A percentile compares a stretch with the other conserved stretches of the same genome.
Evolutionary conservation across 1,140 invertebrate species (phyloP).

Genomic region (Neodiprion lecontei): DNA sequence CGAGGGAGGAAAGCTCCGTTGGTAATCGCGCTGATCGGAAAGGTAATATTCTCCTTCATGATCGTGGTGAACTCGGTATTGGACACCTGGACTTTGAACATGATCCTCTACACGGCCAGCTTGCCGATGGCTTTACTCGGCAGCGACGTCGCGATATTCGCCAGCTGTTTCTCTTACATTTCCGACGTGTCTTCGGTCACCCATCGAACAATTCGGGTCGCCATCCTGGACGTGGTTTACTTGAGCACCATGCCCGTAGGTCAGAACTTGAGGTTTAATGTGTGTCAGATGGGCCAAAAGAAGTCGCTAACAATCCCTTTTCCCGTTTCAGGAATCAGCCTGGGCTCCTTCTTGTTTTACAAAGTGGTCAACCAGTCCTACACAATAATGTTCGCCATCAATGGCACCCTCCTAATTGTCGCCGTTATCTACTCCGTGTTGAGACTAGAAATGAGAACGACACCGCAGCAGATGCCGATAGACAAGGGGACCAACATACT

Average conservation of each 20-base stretch:
- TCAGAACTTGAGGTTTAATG: conserved; percentile 24
- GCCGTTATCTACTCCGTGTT: conserved; percentile 70
- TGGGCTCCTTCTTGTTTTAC: conserved; percentile 65
- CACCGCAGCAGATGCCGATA: conserved; percentile 65
- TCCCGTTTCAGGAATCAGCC: conserved; percentile 52
- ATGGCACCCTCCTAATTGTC: conserved; percentile 65
- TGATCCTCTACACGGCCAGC: conserved; percentile 75
- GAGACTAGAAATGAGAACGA: conserved; percentile 71
- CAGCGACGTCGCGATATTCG: conserved; percentile 78
- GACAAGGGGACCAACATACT: conserved; percentile 66
- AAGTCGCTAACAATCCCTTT: conserved; percentile 15
- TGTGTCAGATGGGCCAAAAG: conserved; percentile 9
- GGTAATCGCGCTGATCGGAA: conserved; percentile 72
- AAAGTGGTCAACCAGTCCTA: conserved; percentile 67
- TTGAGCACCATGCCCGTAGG: conserved; percentile 78
- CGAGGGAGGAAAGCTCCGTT: conserved; percentile 73
- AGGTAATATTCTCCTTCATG: conserved; percentile 76
- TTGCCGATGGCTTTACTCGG: conserved; percentile 76
- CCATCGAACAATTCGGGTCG: conserved; percentile 73
- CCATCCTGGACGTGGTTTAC: conserved; percentile 76
- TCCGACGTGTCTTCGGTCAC: conserved; percentile 70
- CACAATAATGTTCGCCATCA: conserved; percentile 74
- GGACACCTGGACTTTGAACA: conserved; percentile 74
- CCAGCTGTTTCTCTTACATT: conserved; percentile 75
- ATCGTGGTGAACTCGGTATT: conserved; percentile 72